phyloP scores from a whole-genome alignment of 2,113 vertebrate genomes.

The Hepsetus odoe region DNA sequence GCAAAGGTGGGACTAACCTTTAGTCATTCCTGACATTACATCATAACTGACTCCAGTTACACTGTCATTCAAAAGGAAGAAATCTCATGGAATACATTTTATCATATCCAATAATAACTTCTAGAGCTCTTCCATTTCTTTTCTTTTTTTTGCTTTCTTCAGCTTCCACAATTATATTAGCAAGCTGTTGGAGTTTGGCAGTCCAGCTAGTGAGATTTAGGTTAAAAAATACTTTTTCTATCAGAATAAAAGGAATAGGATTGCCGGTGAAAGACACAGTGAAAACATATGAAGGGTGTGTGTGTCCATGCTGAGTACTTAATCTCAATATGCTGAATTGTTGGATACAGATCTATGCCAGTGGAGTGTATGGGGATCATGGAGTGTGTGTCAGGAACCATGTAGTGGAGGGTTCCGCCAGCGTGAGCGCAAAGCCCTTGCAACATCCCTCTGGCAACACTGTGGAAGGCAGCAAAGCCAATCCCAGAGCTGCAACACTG shows the following conservation, averaged over 20 bases:
- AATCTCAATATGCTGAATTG: not conserved
- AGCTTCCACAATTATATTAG: no score
- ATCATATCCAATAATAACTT: no score
- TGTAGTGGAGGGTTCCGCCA: conserved; percentile 84
- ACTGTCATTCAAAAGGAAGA: not conserved
- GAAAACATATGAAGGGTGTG: not conserved
- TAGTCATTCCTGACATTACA: not conserved
- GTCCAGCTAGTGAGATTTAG: not conserved
- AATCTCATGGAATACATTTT: no score
- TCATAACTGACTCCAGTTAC: not conserved
- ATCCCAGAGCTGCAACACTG: conserved; percentile 84
- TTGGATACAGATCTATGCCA: conserved; percentile 77
- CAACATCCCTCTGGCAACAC: conserved; percentile 53
- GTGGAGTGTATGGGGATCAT: conserved; percentile 84
- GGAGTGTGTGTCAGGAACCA: conserved; percentile 83
- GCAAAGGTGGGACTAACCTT: conserved; percentile 70
- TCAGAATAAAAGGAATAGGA: not conserved
- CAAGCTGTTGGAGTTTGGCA: not conserved
- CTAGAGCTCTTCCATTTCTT: no score
- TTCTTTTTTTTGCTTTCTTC: no score
- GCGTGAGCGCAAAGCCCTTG: conserved; percentile 71
- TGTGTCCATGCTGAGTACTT: conserved; percentile 1
- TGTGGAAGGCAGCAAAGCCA: conserved; percentile 78
- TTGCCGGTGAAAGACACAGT: not conserved
- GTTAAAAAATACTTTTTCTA: no score